Conservation (phyloP, 1,140 invertebrate species). For the Drosophila ambigua region DNA sequence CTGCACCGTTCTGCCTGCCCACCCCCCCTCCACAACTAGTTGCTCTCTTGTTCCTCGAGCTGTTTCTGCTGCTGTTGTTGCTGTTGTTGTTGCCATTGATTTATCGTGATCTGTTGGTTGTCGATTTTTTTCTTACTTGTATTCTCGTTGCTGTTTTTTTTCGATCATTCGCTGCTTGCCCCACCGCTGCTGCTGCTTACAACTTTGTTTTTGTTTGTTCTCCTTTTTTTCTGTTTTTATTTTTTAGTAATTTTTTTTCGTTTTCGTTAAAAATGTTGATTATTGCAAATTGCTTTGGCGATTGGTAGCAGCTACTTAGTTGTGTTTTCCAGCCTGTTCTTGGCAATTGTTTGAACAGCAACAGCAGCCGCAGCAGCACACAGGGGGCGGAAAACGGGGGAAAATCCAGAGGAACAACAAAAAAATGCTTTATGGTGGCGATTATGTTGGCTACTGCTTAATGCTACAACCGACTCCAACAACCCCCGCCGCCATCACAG, state of each 20-base stretch:
- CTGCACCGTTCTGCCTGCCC: not conserved
- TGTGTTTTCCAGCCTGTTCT: conserved; percentile 76
- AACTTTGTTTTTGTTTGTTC: conserved; percentile 55
- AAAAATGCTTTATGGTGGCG: conserved; percentile 54
- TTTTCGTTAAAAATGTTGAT: conserved; percentile 78
- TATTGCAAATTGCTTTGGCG: conserved; percentile 82
- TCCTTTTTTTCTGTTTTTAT: conserved; percentile 28
- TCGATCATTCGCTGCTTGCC: conserved; percentile 34
- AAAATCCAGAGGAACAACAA: conserved; percentile 6
- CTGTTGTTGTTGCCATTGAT: conserved; percentile 73
- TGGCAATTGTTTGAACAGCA: conserved; percentile 77
- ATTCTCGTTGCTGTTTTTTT: conserved; percentile 37
- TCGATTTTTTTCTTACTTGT: conserved; percentile 65
- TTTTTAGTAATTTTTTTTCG: conserved; percentile 35
- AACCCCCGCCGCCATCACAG: not conserved
- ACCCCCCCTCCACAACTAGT: not conserved
- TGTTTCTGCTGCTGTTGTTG: conserved; percentile 11
- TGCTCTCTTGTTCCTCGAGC: not conserved
- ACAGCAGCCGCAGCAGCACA: not conserved
- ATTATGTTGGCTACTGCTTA: conserved; percentile 45
- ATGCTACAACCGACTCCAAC: not conserved
- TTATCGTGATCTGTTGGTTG: conserved; percentile 78
- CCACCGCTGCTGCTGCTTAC: conserved; percentile 44
- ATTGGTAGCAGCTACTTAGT: conserved; percentile 82
- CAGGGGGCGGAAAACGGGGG: conserved; percentile 10